These are phyloP conservation scores for Macrotus californicus DNA, from an alignment of 2,113 vertebrate species.

Conservation along the genomic window DNA sequence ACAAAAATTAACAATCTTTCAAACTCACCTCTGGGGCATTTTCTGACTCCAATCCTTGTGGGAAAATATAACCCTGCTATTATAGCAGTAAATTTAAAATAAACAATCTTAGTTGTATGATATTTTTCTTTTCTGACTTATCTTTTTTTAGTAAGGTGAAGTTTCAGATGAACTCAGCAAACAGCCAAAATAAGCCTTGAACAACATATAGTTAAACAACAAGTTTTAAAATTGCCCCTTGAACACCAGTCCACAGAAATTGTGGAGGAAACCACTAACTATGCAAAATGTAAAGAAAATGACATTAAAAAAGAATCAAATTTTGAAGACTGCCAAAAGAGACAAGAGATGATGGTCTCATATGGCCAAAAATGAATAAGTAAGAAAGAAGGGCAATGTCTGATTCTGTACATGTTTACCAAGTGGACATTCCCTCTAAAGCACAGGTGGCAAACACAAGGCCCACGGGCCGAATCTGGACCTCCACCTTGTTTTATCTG, in stretches of 20 bases:
- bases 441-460: too few relatives aligned
- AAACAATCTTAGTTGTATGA: neutral
- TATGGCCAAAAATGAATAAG: neutral
- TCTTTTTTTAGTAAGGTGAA: neutral
- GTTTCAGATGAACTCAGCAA: neutral
- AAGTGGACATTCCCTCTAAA: neutral
- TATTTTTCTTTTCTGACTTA: neutral
- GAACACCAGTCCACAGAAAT: neutral
- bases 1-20: neutral
- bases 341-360: neutral
- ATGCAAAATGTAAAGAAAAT: neutral
- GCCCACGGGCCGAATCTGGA: too few relatives aligned
- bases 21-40: neutral
- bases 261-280: neutral
- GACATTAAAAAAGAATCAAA: neutral
- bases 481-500: too few relatives aligned
- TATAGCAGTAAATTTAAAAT: neutral
- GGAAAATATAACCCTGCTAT: neutral
- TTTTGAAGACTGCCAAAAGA: neutral
- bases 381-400: neutral
- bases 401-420: neutral
- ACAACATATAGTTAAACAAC: neutral
- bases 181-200: neutral
- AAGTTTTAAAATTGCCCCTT: neutral
- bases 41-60: neutral